These are phyloP conservation scores for Haemorhous mexicanus DNA, from an alignment of 2,113 vertebrate species.

Conservation along the genomic window DNA sequence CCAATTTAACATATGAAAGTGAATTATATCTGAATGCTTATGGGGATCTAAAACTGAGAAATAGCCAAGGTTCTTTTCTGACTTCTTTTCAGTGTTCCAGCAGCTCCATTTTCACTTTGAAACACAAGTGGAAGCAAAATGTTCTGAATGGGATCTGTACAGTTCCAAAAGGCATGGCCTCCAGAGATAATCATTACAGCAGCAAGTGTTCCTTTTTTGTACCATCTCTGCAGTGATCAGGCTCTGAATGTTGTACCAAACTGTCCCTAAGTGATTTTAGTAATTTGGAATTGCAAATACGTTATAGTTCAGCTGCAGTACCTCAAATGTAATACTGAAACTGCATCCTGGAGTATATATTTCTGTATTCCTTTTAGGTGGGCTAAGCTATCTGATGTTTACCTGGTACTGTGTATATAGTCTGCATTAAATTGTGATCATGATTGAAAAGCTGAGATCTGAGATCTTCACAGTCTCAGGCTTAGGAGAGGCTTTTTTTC, in stretches of 20 bases:
- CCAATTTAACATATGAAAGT: constrained; percentile 49
- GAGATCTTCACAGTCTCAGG: background rate
- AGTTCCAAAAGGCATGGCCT: background rate
- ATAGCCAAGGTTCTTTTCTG: background rate
- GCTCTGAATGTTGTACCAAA: background rate
- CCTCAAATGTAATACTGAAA: background rate
- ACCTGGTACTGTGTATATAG: background rate
- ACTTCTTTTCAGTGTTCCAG: background rate
- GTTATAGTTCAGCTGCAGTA: background rate
- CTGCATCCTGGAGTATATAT: background rate
- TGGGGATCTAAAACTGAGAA: constrained; percentile 28
- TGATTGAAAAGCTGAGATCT: background rate
- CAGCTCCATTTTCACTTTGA: constrained; percentile 23
- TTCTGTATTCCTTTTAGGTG: background rate
- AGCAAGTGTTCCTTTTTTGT: background rate
- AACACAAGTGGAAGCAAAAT: background rate
- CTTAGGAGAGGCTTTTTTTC: background rate
- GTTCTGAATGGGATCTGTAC: background rate
- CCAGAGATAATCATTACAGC: background rate
- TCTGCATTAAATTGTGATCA: background rate
- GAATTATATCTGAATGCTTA: constrained; percentile 20
- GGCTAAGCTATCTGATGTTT: background rate
- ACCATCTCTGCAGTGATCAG: background rate
- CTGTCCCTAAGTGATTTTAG: background rate
- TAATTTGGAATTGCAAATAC: background rate